Evolutionary conservation across 2,797 vertebrate genomes (phyloP).

Genomic region (Lateolabrax maculatus): DNA sequence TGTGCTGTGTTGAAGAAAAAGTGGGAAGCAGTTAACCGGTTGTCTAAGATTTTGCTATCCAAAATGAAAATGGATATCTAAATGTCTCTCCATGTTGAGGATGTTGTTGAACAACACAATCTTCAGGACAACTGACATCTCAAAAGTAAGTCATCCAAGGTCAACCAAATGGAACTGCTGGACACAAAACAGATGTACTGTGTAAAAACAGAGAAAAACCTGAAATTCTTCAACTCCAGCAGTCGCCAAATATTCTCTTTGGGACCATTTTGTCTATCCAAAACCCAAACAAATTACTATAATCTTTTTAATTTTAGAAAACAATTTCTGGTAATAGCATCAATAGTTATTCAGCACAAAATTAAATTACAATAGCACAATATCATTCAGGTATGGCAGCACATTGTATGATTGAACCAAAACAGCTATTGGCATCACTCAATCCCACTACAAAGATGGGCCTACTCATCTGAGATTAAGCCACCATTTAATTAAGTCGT

Average conservation of each 20-base stretch:
- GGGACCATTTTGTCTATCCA: background rate
- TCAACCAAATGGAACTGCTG: background rate
- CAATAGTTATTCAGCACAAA: background rate
- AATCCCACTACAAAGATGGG: background rate
- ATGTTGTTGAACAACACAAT: background rate
- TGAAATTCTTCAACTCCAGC: slow-evolving; percentile 1
- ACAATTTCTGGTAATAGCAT: background rate
- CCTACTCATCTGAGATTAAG: slow-evolving; percentile 16
- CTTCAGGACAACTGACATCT: background rate
- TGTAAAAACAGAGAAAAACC: slow-evolving; percentile 13
- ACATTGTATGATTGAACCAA: background rate
- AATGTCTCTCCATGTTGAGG: slow-evolving; percentile 13
- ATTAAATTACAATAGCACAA: background rate
- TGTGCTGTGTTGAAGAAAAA: background rate
- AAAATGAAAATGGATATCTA: slow-evolving; percentile 6
- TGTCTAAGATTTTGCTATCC: background rate
- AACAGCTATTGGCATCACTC: slow-evolving; percentile 3
- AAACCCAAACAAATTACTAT: background rate
- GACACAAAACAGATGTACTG: slow-evolving; percentile 4
- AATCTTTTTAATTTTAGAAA: too few relatives aligned
- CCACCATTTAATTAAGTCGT: slow-evolving; percentile 15
- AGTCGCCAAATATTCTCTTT: slow-evolving; percentile 19
- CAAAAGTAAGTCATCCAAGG: background rate
- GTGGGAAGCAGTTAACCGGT: background rate
- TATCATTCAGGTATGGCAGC: background rate